phyloP scores from a whole-genome alignment of 2,113 vertebrate genomes.

The Oceanodroma tethys region DNA sequence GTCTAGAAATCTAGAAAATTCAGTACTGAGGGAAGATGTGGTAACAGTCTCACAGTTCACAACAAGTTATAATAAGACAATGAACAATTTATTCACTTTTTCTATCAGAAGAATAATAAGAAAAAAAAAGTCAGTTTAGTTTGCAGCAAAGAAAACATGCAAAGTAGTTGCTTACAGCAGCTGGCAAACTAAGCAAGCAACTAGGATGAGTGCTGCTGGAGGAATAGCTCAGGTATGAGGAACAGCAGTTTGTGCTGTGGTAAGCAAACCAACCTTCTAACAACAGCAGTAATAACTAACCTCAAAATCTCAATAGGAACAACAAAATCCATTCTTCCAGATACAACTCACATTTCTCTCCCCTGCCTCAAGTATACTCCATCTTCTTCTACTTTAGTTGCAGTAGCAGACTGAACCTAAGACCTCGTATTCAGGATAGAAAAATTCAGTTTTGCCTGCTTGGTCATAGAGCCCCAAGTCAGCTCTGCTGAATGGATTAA shows the following conservation, averaged over 20 bases:
- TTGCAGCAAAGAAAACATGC: background rate
- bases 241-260: background rate
- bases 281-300: background rate
- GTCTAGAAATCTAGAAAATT: background rate
- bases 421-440: background rate
- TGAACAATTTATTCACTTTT: background rate
- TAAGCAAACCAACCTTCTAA: background rate
- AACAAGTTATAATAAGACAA: background rate
- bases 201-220: background rate
- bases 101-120: background rate
- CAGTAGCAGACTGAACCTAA: background rate
- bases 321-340: background rate
- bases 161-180: background rate
- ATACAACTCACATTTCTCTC: background rate
- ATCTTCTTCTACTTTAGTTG: background rate
- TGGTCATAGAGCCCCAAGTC: background rate
- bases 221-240: background rate
- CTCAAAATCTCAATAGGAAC: background rate
- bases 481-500: background rate
- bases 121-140: background rate
- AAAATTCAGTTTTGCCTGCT: background rate
- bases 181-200: background rate
- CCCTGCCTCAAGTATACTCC: background rate
- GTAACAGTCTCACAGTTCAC: background rate
- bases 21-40: background rate